phyloP scores from a whole-genome alignment of 1,140 invertebrate species.

The Dendroctonus ponderosae region DNA sequence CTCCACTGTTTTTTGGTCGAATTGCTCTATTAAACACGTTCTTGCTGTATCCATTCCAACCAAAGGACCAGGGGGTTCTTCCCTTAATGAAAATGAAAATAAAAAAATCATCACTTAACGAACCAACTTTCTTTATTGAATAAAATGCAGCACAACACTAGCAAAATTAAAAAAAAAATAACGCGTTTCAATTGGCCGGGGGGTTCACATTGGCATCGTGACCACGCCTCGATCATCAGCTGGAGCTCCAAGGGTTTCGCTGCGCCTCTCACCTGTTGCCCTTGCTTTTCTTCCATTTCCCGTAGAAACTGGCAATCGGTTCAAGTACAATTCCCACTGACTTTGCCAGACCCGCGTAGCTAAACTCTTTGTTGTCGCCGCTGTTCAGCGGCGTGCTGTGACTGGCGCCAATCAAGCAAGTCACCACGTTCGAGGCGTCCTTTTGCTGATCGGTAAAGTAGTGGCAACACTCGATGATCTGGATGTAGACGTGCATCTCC shows the following conservation, averaged over 20 bases:
- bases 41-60: too few species aligned
- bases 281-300: constrained; percentile 68
- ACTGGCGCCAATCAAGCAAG: constrained; percentile 57
- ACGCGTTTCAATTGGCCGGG: too few species aligned
- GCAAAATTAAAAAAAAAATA: too few species aligned
- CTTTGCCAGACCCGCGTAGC: constrained; percentile 55
- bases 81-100: too few species aligned
- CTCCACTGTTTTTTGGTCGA: too few species aligned
- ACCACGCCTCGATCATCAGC: background rate
- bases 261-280: constrained; percentile 60
- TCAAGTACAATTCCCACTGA: constrained; percentile 65
- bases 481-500: constrained; percentile 65
- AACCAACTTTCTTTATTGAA: too few species aligned
- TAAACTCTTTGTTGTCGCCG: constrained; percentile 47
- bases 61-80: too few species aligned
- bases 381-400: constrained; percentile 43
- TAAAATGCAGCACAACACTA: too few species aligned
- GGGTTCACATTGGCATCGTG: too few species aligned
- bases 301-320: constrained; percentile 63
- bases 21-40: too few species aligned
- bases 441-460: constrained; percentile 64
- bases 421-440: constrained; percentile 58
- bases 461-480: constrained; percentile 70
- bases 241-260: background rate
- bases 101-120: too few species aligned